These are phyloP conservation scores for Drosophila athabasca DNA, from an alignment of 1,140 invertebrate species.

Conservation along the genomic window DNA sequence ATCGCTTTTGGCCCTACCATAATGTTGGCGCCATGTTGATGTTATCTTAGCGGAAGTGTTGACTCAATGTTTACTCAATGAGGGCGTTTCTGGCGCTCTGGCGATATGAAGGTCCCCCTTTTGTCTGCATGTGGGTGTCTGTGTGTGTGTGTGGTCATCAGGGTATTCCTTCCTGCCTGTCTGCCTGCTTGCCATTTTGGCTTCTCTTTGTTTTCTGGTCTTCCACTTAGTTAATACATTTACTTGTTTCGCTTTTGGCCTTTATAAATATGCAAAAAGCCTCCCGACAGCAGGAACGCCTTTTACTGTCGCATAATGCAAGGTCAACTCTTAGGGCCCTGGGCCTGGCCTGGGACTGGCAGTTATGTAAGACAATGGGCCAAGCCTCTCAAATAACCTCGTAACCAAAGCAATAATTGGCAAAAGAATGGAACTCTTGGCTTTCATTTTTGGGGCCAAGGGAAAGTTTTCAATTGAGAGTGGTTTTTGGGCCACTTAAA, in stretches of 20 bases:
- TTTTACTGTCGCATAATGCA: constrained; percentile 48
- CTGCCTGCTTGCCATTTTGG: constrained; percentile 55
- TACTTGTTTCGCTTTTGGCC: constrained; percentile 41
- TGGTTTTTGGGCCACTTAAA: no score
- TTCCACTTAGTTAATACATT: constrained; percentile 61
- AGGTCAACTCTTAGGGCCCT: constrained; percentile 37
- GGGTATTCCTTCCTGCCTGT: constrained; percentile 40
- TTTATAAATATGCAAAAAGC: constrained; percentile 71
- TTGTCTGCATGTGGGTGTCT: constrained; percentile 25
- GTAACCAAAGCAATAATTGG: constrained; percentile 29
- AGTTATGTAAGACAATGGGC: constrained; percentile 47
- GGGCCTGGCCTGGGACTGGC: not conserved
- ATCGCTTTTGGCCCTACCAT: constrained; percentile 68
- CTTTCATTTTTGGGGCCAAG: not conserved
- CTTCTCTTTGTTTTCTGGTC: constrained; percentile 45
- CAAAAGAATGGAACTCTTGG: constrained; percentile 1
- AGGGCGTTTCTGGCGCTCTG: constrained; percentile 62
- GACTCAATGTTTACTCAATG: constrained; percentile 82
- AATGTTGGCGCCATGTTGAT: constrained; percentile 82
- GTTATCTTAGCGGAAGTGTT: constrained; percentile 78
- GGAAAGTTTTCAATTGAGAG: no score
- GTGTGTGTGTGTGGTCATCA: constrained; percentile 41
- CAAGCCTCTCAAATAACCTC: constrained; percentile 33
- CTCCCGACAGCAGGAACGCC: constrained; percentile 23
- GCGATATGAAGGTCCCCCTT: constrained; percentile 45